Evolutionary conservation across 1,140 invertebrate species (phyloP).

Genomic region (Trypoxylus dichotomus): DNA sequence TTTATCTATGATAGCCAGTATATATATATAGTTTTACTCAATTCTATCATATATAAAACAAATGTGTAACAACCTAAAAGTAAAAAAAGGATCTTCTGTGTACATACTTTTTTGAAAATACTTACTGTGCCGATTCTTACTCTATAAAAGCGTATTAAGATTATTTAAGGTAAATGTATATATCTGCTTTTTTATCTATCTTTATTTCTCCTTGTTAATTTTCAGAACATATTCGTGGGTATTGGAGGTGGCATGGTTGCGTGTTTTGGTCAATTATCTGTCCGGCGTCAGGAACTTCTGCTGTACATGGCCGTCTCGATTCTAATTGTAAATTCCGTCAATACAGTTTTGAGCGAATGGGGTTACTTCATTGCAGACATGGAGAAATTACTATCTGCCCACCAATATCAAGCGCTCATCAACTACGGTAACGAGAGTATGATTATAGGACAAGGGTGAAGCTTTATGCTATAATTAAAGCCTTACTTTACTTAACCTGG

Average conservation of each 20-base stretch:
- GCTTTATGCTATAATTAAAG: conserved; percentile 19
- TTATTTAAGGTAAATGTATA: too few relatives aligned
- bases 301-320: conserved; percentile 55
- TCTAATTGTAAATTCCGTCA: conserved; percentile 53
- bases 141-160: too few relatives aligned
- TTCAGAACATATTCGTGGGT: conserved; percentile 54
- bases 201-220: conserved; percentile 24
- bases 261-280: conserved; percentile 51
- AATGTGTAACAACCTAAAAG: too few relatives aligned
- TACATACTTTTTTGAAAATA: too few relatives aligned
- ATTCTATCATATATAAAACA: too few relatives aligned
- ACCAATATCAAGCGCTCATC: conserved; percentile 51
- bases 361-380: conserved; percentile 51
- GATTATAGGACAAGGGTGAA: conserved; percentile 6
- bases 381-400: conserved; percentile 46
- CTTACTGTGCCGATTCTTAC: too few relatives aligned
- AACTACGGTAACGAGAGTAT: conserved; percentile 50
- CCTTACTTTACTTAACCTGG: background rate
- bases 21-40: too few relatives aligned
- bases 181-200: background rate
- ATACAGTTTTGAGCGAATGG: conserved; percentile 55
- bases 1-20: too few relatives aligned
- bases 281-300: conserved; percentile 53
- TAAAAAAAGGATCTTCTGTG: too few relatives aligned
- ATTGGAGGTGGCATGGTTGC: conserved; percentile 52